Evolutionary conservation across 2,888 invertebrate species (phyloP).

Genomic region (Eupeodes latifasciatus): DNA sequence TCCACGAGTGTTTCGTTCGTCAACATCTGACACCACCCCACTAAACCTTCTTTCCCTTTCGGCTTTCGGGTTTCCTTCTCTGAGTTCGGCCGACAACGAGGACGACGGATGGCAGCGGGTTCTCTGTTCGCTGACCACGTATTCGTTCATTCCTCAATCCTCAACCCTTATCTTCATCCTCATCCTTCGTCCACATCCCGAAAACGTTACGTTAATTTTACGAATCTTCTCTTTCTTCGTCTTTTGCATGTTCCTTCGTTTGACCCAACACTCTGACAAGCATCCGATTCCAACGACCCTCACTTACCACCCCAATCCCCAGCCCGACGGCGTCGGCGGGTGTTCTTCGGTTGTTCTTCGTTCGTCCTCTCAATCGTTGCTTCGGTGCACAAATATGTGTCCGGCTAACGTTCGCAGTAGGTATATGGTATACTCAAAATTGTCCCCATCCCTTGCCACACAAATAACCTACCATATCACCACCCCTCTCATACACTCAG

Average conservation of each 20-base stretch:
- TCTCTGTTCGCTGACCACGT: slow-evolving; percentile 73
- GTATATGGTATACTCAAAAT: slow-evolving; percentile 46
- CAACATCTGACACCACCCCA: slow-evolving; percentile 76
- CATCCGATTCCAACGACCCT: slow-evolving; percentile 62
- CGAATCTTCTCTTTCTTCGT: slow-evolving; percentile 75
- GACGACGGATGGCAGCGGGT: slow-evolving; percentile 39
- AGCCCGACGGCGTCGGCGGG: neutral
- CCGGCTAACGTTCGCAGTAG: slow-evolving; percentile 52
- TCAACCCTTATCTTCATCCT: neutral
- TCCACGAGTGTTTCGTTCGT: slow-evolving; percentile 75
- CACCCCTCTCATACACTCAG: slow-evolving; percentile 37
- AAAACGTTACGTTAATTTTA: slow-evolving; percentile 75
- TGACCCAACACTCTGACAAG: slow-evolving; percentile 76
- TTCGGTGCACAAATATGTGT: slow-evolving; percentile 68
- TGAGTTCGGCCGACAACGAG: neutral
- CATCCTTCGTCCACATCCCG: slow-evolving; percentile 11
- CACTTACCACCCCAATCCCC: slow-evolving; percentile 15
- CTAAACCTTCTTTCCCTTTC: slow-evolving; percentile 31
- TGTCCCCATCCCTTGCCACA: slow-evolving; percentile 53
- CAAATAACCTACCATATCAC: slow-evolving; percentile 3
- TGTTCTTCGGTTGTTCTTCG: slow-evolving; percentile 42
- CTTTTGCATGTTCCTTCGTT: slow-evolving; percentile 76
- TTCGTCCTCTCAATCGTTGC: slow-evolving; percentile 36
- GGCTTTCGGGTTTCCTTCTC: neutral
- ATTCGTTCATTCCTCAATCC: slow-evolving; percentile 73